Evolutionary conservation across 2,113 vertebrate species (phyloP).

Genomic region (Callipepla californica): DNA sequence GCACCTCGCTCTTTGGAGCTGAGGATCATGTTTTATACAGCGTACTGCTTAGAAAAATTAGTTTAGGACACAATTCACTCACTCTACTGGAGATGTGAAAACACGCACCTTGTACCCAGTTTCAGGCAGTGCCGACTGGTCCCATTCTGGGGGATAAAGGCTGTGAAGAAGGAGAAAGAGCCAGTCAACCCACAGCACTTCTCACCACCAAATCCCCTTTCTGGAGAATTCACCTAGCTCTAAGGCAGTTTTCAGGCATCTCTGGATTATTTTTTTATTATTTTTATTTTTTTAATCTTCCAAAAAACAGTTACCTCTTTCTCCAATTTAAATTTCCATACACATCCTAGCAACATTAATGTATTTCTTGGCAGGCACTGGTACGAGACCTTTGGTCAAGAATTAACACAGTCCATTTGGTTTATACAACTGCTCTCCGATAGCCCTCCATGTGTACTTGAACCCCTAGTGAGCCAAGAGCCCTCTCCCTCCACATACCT

Average conservation of each 20-base stretch:
- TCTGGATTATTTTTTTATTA: neutral
- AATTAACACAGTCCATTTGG: neutral
- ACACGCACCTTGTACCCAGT: slow-evolving; percentile 53
- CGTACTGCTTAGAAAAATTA: neutral
- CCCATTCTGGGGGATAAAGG: slow-evolving; percentile 59
- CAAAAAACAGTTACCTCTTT: neutral
- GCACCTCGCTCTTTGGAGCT: neutral
- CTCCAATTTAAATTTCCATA: neutral
- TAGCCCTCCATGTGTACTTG: accelerated
- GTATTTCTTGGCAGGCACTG: neutral
- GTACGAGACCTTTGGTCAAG: neutral
- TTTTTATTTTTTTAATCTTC: neutral
- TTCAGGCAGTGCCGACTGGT: slow-evolving; percentile 59
- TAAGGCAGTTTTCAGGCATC: neutral
- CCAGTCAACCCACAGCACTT: neutral
- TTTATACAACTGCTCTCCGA: neutral
- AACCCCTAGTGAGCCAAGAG: neutral
- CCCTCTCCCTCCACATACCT: neutral
- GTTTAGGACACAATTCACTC: neutral
- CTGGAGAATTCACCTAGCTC: neutral
- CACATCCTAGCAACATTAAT: neutral
- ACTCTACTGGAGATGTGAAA: neutral
- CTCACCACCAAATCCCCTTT: neutral
- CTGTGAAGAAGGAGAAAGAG: neutral
- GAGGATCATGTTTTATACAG: neutral